Base-by-base conservation (phyloP, 2,888 invertebrate species). In the Dryocosmus kuriphilus region DNA sequence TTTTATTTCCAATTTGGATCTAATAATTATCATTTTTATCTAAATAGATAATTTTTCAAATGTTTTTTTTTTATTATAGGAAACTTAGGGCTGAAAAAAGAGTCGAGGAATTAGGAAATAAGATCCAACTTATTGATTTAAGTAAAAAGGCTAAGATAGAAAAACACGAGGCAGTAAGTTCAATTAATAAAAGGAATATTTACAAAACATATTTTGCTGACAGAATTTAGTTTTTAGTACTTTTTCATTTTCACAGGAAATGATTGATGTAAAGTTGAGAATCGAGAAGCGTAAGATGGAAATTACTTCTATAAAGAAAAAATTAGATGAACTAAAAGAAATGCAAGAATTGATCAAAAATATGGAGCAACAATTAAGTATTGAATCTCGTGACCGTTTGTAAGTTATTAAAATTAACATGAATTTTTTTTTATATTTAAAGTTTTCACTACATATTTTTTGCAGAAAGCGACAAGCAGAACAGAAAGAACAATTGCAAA, bases 401-500 rank as follows among this genome's bases (percentile, higher is more conserved):
- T 71, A 71, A 71, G 46, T 51, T 62, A 9, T n/a, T 19, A 2
- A 24, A 24, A 3, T 2, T 14, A 57, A 0, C 3, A n/a, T n/a
- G 0, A 41, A 41, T 14, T 41, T 41, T 16, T 57, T 11, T 22
- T 11, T 5, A 57, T 2, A 57, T 41, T 27, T 46, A 19, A 27
- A 14, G 27, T 27, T 16, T 38, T 1, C 16, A 32, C 35, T 11
- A 3, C 4, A 5, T n/a, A 22, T 16, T 51, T 46, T 30, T 51
- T 51, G 8, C 46, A 71, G 67, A 51, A 71, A n/a, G n/a, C 46
- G 41, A 11, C 46, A 71, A 71, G 19, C 19, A 5, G 46, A 71
- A n/a, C 46, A 71, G 27, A 71, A 7, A 1, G 30, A 8, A 19
- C 30, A 71, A 71, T n/a, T n/a, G 1, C 4, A 27, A 11, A 71